Conservation (phyloP, 2,888 invertebrate genomes). For the Branchinecta sandiegonensis region DNA sequence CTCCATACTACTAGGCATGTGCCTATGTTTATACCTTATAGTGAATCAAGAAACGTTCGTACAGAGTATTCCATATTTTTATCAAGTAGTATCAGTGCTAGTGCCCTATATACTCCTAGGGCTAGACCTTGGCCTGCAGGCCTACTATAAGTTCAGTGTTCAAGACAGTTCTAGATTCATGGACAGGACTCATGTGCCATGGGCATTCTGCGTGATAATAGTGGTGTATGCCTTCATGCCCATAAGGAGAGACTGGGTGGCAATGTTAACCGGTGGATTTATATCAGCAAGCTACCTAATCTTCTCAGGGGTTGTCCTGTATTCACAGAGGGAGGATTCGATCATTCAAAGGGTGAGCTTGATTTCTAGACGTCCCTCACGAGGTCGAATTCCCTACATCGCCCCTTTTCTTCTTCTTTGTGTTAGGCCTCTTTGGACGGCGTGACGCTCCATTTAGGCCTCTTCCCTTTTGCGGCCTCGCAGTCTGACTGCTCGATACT, state of each 20-base stretch:
- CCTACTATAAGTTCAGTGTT: background rate
- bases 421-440: no score
- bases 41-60: background rate
- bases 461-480: no score
- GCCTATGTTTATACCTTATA: background rate
- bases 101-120: background rate
- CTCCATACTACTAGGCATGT: background rate
- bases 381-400: background rate
- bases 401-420: no score
- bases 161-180: background rate
- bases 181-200: background rate
- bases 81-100: background rate
- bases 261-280: background rate
- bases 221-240: background rate
- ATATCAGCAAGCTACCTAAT: background rate
- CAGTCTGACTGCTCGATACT: no score
- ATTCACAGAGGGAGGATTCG: background rate
- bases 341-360: background rate
- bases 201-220: slow-evolving; percentile 3
- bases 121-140: background rate
- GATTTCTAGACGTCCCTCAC: background rate
- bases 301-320: background rate
- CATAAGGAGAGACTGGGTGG: background rate
- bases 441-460: no score
- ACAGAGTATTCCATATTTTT: background rate